Conservation (phyloP, 2,888 invertebrate species). For the Diplolepis rosae region DNA sequence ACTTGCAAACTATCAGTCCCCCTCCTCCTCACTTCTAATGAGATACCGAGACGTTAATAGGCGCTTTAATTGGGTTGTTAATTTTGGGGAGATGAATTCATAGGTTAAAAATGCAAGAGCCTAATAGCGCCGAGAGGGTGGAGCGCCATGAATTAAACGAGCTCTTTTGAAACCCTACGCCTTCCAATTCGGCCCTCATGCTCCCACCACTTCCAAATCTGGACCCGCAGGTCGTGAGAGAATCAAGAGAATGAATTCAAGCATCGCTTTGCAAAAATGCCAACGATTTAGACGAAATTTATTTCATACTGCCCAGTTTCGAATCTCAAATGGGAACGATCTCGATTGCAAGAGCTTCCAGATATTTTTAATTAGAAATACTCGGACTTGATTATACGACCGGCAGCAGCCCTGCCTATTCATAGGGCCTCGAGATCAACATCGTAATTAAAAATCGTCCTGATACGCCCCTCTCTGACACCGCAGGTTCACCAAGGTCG, state of each 20-base stretch:
- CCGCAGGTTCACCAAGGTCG: not conserved
- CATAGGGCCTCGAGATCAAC: not conserved
- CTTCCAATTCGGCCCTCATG: slow-evolving; percentile 35
- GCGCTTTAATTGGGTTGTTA: slow-evolving; percentile 71
- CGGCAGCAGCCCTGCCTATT: not conserved
- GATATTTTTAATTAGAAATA: slow-evolving; percentile 16
- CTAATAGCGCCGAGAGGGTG: slow-evolving; percentile 61
- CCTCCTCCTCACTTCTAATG: slow-evolving; percentile 58
- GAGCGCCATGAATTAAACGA: slow-evolving; percentile 61
- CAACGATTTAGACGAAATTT: not conserved
- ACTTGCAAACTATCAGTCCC: slow-evolving; percentile 61
- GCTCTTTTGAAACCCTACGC: slow-evolving; percentile 58
- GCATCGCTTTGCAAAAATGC: slow-evolving; percentile 9
- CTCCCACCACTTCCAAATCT: slow-evolving; percentile 21
- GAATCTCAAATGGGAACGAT: not conserved
- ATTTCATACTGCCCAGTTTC: not conserved
- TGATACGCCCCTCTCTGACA: not conserved
- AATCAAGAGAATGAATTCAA: not conserved
- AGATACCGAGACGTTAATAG: slow-evolving; percentile 70
- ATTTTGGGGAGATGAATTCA: slow-evolving; percentile 70
- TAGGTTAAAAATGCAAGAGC: slow-evolving; percentile 68
- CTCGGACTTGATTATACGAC: not conserved
- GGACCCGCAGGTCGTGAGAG: slow-evolving; percentile 1
- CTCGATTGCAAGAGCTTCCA: not conserved
- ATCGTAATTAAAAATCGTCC: slow-evolving; percentile 12